A percentile compares a stretch with the other conserved stretches of the same genome.
These are phyloP conservation scores for Euplagia quadripunctaria DNA, from an alignment of 2,888 invertebrate species.

Conservation along the genomic window DNA sequence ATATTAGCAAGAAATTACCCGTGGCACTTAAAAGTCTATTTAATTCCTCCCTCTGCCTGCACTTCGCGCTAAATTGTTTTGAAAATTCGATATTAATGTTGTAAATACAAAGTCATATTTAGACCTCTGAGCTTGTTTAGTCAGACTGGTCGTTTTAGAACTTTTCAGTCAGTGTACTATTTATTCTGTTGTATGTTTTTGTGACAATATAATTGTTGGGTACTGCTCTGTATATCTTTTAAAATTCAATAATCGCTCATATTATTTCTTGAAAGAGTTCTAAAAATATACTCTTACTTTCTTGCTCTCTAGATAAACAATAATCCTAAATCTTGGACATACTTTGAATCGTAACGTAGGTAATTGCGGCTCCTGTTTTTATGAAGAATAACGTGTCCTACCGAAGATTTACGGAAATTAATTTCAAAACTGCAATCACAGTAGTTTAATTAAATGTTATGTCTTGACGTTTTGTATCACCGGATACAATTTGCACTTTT, in stretches of 20 bases:
- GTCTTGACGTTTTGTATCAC: constrained; percentile 33
- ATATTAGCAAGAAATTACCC: too few relatives aligned
- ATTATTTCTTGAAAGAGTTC: too few relatives aligned
- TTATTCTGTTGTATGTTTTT: not conserved
- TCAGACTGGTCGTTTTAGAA: not conserved
- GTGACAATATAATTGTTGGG: not conserved
- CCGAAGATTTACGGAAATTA: not conserved
- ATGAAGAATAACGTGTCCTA: not conserved
- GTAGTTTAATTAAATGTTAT: constrained; percentile 36
- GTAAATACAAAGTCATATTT: too few relatives aligned
- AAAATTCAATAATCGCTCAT: too few relatives aligned
- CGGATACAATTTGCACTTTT: constrained; percentile 60
- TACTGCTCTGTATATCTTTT: too few relatives aligned
- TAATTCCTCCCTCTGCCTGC: not conserved
- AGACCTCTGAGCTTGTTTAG: not conserved
- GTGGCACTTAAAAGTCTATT: not conserved
- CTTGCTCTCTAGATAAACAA: too few relatives aligned
- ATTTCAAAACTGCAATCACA: not conserved
- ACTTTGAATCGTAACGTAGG: too few relatives aligned
- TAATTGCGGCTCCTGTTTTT: not conserved
- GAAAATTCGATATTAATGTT: too few relatives aligned
- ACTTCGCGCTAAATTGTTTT: not conserved
- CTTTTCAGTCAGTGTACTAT: not conserved
- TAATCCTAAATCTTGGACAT: not conserved
- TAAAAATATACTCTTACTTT: too few relatives aligned